Evolutionary conservation across 2,888 invertebrate genomes (phyloP), one percentile per base, ranked within the genome.

Genomic region (Ectemnius continuus): DNA sequence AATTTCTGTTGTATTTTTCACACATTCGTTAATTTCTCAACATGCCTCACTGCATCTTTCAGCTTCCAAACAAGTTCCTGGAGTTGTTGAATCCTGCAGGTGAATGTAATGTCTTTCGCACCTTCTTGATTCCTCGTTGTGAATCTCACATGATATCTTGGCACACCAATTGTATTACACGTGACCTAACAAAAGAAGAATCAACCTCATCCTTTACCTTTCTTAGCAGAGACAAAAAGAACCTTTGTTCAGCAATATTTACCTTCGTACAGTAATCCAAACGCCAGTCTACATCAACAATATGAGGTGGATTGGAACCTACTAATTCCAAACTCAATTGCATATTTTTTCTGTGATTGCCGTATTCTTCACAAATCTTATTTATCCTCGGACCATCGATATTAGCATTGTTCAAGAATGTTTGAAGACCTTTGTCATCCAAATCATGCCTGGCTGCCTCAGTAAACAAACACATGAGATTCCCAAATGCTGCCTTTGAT

Each of bases 31-130:
- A 93, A 88, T 85, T 92, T 93, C 80, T 94, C 94, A 85, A 94
- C 93, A 85, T 94, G 94, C 80, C 93, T 90, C 63, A 93, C 92
- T 62, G 94, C 92, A 86, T 94, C 94, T 87, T 94, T 94, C 23
- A 95, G 88, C 89, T 94, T 94, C 83, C 93, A 93, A 72, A 94
- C 93, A 69, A 95, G 91, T 89, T 94, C 94, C 85, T 94, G 94
- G 61, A 95, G 86, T 84, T 94, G 93, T 78, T 94, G 94, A 48
- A 92, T 92, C 57, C 93, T 93, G 86, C 94, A 94, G 3, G 92
- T 93, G 82, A 94, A 94, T 76, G 91, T 91, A 16, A 94, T 86
- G 83, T 92, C 91, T 47, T 93, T 91, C 4, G 91, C 72, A 57
- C 88, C 81, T 58, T 84, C 85, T 65, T 87, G 78, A 74, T 88